phyloP scores from a whole-genome alignment of 1,140 invertebrate species.

The Aleiodes sp. region DNA sequence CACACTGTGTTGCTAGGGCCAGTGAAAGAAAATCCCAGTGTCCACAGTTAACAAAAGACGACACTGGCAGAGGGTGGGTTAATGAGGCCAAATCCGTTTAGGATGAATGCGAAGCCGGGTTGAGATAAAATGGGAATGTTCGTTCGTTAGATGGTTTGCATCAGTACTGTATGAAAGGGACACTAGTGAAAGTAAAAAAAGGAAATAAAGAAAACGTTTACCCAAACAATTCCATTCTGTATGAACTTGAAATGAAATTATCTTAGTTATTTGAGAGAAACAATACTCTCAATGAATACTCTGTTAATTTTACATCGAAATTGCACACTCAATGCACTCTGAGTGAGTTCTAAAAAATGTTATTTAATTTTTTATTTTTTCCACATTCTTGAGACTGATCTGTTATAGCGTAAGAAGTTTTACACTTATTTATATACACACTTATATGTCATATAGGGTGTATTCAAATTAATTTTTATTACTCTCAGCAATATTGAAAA shows the following conservation, averaged over 20 bases:
- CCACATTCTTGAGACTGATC: too few species aligned
- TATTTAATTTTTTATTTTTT: too few species aligned
- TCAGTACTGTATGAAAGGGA: constrained; percentile 18
- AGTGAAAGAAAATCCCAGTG: constrained; percentile 42
- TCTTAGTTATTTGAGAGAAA: too few species aligned
- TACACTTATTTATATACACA: too few species aligned
- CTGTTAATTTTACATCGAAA: constrained; percentile 28
- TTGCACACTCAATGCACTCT: too few species aligned
- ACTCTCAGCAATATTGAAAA: neutral
- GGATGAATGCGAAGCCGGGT: constrained; percentile 56
- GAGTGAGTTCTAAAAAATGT: too few species aligned
- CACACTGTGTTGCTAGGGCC: constrained; percentile 28
- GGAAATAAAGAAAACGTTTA: constrained; percentile 46
- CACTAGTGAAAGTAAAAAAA: constrained; percentile 43
- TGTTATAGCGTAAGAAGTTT: too few species aligned
- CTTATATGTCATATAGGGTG: too few species aligned
- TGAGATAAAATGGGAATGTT: constrained; percentile 47
- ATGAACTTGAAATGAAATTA: constrained; percentile 28
- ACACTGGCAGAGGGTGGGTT: constrained; percentile 49
- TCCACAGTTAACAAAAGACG: constrained; percentile 41
- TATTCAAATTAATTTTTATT: too few species aligned
- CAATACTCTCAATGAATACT: constrained; percentile 38
- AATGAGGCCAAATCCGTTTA: constrained; percentile 66
- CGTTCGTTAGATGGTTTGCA: constrained; percentile 62
- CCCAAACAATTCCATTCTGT: constrained; percentile 25